A percentile compares a stretch with the other conserved stretches of the same genome.
These are phyloP conservation scores for Ceratosolen solmsi DNA, from an alignment of 1,140 invertebrate genomes.

Conservation along the genomic window DNA sequence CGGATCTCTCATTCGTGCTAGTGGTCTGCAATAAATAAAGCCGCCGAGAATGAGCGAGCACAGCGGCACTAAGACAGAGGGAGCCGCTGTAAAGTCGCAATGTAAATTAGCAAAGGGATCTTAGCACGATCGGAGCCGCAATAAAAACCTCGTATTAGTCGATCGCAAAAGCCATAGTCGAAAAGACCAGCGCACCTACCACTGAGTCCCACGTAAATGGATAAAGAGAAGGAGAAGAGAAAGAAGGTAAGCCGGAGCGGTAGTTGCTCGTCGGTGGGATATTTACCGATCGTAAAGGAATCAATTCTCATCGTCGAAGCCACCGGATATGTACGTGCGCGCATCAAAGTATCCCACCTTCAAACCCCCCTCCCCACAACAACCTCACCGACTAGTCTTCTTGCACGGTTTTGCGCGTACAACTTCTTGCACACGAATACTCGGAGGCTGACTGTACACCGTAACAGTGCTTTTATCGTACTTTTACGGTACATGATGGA, in stretches of 20 bases:
- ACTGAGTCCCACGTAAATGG: not conserved
- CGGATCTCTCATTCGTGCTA: not conserved
- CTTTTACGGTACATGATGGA: conserved; percentile 70
- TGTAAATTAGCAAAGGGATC: conserved; percentile 49
- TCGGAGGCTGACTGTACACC: not conserved
- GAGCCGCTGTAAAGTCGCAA: conserved; percentile 7
- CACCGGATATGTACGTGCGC: not conserved
- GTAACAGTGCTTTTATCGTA: conserved; percentile 71
- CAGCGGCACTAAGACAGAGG: not conserved
- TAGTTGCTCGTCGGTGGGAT: conserved; percentile 46
- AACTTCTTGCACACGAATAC: conserved; percentile 6
- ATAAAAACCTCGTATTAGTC: conserved; percentile 38
- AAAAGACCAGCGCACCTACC: not conserved
- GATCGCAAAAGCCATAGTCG: not conserved
- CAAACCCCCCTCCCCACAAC: not conserved
- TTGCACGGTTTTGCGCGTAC: not conserved
- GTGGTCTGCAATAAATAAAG: not conserved
- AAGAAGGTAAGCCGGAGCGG: conserved; percentile 15
- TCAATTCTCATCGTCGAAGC: conserved; percentile 60
- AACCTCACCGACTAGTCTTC: too few species aligned
- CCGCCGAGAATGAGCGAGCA: not conserved
- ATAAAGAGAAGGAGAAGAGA: not conserved
- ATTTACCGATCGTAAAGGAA: conserved; percentile 70
- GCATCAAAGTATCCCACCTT: not conserved
- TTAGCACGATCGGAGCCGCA: conserved; percentile 47